Evolutionary conservation across 2,113 vertebrate species (phyloP).

Genomic region (Bubo blakistoni): DNA sequence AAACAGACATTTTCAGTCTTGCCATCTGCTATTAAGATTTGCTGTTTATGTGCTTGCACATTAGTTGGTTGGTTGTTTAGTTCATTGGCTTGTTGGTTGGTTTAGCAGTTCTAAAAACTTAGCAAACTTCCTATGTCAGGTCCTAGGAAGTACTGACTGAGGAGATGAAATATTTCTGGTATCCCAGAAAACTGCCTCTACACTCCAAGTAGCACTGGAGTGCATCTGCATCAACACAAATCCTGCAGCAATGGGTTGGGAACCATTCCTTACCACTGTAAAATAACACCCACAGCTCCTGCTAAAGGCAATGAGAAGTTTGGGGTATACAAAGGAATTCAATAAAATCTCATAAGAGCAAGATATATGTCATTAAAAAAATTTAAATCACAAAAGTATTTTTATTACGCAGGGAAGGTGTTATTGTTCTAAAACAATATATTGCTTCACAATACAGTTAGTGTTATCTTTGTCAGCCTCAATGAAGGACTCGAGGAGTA

Average conservation of each 20-base stretch:
- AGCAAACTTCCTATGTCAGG: background rate
- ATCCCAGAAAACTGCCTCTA: background rate
- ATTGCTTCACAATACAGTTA: background rate
- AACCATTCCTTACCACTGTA: background rate
- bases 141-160: background rate
- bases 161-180: background rate
- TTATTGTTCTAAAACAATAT: background rate
- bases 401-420: rapidly evolving
- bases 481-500: background rate
- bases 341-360: background rate
- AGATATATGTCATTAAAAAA: background rate
- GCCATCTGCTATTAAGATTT: background rate
- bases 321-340: background rate
- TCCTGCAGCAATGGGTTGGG: rapidly evolving
- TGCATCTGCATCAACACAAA: background rate
- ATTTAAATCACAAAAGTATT: background rate
- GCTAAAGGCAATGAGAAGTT: background rate
- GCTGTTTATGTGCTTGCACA: background rate
- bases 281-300: background rate
- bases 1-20: background rate
- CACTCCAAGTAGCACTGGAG: background rate
- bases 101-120: background rate
- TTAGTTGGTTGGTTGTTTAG: background rate
- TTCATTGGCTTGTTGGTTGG: background rate
- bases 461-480: background rate